Base-by-base conservation (phyloP, 1,140 invertebrate species). In the Lucilia sericata region DNA sequence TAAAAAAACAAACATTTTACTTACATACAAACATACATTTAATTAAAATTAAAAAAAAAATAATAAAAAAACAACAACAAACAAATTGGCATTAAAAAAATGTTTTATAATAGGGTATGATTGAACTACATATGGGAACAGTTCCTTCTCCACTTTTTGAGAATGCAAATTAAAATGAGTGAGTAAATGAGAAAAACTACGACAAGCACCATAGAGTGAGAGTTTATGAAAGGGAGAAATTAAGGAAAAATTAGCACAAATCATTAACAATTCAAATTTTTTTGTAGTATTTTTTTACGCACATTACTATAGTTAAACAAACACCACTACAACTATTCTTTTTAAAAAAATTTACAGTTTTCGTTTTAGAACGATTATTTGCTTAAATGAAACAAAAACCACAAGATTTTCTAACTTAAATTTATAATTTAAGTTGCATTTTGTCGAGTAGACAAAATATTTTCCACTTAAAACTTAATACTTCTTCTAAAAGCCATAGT, bases 221-320 rank as follows among this genome's bases (percentile, higher is more conserved):
- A 17, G 13, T 30, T 30, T 1, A 1, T 30, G 14, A n/a, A 17
- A 60, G 55, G n/a, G 14, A 17, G n/a, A 70, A 83, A 70, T 2
- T 2, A 21, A 21, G 65, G 19, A 42, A 30, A 14, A 12, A 36
- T 36, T 78, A 78, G 34, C 75, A 78, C 34, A 78, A 42, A 42
- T 21, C 75, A 42, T 78, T 36, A 34, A 78, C 19, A 42, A 78
- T 42, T 78, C 9, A 75, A 36, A 47, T 14, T 76, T 19, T 42
- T 49, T 78, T 78, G 17, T 78, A 19, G 17, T 78, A 42, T 42
- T 78, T 30, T n/a, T 78, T 78, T 78, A 42, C 47, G 75, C 47
- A 78, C 34, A 78, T 42, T 78, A 42, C 47, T 78, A n/a, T n/a
- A 12, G 14, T 78, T 78, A 42, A 78, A 10, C 17, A n/a, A 36